A percentile compares a stretch with the other conserved stretches of the same genome.
phyloP scores from a whole-genome alignment of 2,113 vertebrate genomes.

The Centropristis striata region DNA sequence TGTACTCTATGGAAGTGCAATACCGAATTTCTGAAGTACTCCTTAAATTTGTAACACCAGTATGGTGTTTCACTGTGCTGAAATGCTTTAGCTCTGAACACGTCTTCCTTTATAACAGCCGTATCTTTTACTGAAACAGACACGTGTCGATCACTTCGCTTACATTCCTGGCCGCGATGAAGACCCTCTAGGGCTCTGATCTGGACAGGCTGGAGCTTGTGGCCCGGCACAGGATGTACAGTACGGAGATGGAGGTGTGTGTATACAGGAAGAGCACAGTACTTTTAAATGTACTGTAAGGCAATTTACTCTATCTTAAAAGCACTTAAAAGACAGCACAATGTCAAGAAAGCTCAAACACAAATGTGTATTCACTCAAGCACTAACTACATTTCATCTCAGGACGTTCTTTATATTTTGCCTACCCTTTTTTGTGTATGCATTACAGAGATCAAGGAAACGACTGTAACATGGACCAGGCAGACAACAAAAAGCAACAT shows the following conservation, averaged over 20 bases:
- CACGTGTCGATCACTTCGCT: constrained; percentile 20
- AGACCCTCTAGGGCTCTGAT: constrained; percentile 44
- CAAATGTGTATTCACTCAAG: too few species aligned
- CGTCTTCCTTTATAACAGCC: background rate
- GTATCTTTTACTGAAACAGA: constrained; percentile 12
- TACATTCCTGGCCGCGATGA: constrained; percentile 39
- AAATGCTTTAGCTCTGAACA: background rate
- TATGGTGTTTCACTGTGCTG: background rate
- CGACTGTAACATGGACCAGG: background rate
- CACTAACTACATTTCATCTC: too few species aligned
- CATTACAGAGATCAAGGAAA: background rate
- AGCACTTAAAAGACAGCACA: background rate
- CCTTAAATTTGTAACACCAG: background rate
- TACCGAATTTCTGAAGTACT: background rate
- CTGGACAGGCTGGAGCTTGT: constrained; percentile 47
- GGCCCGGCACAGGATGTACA: constrained; percentile 15
- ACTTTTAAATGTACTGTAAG: background rate
- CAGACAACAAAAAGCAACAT: background rate
- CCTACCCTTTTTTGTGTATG: background rate
- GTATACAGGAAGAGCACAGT: background rate
- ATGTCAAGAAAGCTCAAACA: too few species aligned
- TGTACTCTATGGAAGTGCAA: background rate
- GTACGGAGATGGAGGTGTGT: background rate
- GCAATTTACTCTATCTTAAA: background rate
- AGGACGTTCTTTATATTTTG: background rate